These are phyloP conservation scores for Bombus haemorrhoidalis DNA, from an alignment of 1,140 invertebrate genomes.

Conservation along the genomic window DNA sequence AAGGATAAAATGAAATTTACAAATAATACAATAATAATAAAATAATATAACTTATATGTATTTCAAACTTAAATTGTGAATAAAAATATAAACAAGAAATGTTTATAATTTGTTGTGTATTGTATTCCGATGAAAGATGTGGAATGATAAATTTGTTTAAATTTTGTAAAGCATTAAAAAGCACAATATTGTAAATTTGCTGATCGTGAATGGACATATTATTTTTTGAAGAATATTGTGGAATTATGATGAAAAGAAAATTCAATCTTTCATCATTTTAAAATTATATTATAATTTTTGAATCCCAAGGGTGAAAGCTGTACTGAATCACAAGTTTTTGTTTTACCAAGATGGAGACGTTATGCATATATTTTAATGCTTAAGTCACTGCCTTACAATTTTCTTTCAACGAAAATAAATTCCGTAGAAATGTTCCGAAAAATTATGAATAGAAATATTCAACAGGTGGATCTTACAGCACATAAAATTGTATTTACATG, in stretches of 20 bases:
- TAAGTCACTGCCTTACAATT: constrained; percentile 55
- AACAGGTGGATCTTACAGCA: constrained; percentile 59
- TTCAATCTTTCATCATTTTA: neutral
- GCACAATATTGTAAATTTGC: neutral
- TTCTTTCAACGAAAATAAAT: constrained; percentile 50
- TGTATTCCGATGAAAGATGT: no score
- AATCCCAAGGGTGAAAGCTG: constrained; percentile 7
- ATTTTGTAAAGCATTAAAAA: neutral
- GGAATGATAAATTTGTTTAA: neutral
- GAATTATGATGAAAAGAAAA: neutral
- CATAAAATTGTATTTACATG: constrained; percentile 69
- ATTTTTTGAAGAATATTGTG: neutral
- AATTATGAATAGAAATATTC: constrained; percentile 58
- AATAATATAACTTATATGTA: constrained; percentile 1
- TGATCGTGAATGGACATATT: neutral
- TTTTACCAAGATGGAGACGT: constrained; percentile 50
- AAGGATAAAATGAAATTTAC: constrained; percentile 7
- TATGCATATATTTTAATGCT: constrained; percentile 55
- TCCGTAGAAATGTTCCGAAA: constrained; percentile 48
- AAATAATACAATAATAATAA: neutral
- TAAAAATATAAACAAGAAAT: constrained; percentile 19
- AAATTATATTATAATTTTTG: neutral
- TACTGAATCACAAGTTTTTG: constrained; percentile 35
- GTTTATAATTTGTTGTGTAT: neutral
- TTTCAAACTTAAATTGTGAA: constrained; percentile 15